phyloP scores from a whole-genome alignment of 2,113 vertebrate species.

The Psittacula cyanocephala region DNA sequence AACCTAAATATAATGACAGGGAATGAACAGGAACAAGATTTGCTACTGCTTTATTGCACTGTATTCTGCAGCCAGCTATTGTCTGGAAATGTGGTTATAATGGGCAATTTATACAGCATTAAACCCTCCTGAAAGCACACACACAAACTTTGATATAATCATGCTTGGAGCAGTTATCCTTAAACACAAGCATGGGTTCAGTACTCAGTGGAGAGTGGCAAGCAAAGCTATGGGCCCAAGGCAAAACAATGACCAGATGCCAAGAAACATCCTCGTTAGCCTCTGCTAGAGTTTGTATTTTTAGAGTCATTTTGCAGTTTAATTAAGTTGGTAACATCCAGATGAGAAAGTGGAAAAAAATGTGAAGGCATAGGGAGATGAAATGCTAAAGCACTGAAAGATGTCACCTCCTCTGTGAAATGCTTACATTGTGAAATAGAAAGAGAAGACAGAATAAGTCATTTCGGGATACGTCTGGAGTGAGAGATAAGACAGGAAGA shows the following conservation, averaged over 20 bases:
- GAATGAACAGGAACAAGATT: not conserved
- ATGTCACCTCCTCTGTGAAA: constrained; percentile 51
- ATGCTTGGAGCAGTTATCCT: not conserved
- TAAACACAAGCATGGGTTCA: constrained; percentile 23
- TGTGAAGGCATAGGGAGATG: constrained; percentile 37
- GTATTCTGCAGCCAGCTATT: constrained; percentile 12
- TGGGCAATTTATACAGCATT: not conserved
- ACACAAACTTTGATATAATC: constrained; percentile 25
- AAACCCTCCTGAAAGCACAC: not conserved
- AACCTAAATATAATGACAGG: not conserved
- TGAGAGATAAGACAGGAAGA: constrained; percentile 50
- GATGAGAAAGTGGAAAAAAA: constrained; percentile 64
- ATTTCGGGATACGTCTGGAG: constrained; percentile 55
- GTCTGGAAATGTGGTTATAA: constrained; percentile 13
- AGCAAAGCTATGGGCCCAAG: not conserved
- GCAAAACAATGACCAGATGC: constrained; percentile 17
- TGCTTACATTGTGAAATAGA: constrained; percentile 35
- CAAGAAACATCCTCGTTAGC: constrained; percentile 14
- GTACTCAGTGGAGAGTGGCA: not conserved
- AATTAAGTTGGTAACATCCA: constrained; percentile 39
- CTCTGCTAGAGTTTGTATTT: constrained; percentile 47
- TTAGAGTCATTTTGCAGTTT: constrained; percentile 45
- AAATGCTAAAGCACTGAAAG: constrained; percentile 46
- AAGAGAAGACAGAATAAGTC: constrained; percentile 34
- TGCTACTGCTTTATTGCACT: not conserved